Conservation (phyloP, 1,140 invertebrate species). For the Danaus melanippus region DNA sequence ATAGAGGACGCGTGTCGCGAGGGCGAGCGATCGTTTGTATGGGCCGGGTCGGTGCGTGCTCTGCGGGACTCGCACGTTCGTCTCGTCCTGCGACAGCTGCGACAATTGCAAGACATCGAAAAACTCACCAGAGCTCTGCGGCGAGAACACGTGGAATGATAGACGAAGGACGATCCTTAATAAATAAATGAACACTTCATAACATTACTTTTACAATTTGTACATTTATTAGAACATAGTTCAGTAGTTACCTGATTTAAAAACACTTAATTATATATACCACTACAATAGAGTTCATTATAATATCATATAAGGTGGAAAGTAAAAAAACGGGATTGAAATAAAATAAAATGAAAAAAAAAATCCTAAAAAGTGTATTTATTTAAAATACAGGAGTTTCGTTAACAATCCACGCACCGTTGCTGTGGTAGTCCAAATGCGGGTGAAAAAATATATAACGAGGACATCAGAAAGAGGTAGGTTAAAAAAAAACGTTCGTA, state of each 20-base stretch:
- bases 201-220: too few species aligned
- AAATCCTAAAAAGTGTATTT: constrained; percentile 52
- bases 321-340: too few species aligned
- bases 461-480: constrained; percentile 36
- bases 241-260: too few species aligned
- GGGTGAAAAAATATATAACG: constrained; percentile 30
- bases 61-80: constrained; percentile 41
- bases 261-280: too few species aligned
- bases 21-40: background rate
- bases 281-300: too few species aligned
- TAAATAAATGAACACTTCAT: too few species aligned
- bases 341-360: constrained; percentile 12
- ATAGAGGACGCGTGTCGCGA: too few species aligned
- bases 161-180: background rate
- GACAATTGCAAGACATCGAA: constrained; percentile 36
- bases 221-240: too few species aligned
- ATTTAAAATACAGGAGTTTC: constrained; percentile 49
- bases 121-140: constrained; percentile 34
- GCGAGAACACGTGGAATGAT: constrained; percentile 2
- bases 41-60: constrained; percentile 32
- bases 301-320: too few species aligned
- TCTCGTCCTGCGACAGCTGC: constrained; percentile 35
- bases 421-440: constrained; percentile 38
- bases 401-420: constrained; percentile 55
- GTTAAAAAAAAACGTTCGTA: constrained; percentile 29